These are phyloP conservation scores for Cotesia chilonis DNA, from an alignment of 1,140 invertebrate species.

Conservation along the genomic window DNA sequence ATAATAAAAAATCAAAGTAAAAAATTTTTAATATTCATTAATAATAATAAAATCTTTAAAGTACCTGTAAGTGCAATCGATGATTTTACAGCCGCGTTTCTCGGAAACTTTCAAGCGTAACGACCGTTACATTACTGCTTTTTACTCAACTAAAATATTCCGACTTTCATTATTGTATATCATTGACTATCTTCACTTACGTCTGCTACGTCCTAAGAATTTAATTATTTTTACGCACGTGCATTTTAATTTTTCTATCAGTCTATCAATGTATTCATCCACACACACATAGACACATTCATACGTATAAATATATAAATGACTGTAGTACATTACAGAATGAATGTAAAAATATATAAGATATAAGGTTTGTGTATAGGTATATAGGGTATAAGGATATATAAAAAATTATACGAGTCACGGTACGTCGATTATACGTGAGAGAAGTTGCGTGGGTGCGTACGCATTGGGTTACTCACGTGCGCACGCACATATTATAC, in stretches of 20 bases:
- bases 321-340: background rate
- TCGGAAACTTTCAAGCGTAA: background rate
- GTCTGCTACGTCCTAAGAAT: conserved; percentile 9
- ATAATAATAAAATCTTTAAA: too few species aligned
- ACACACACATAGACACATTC: too few species aligned
- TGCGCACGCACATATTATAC: conserved; percentile 9
- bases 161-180: background rate
- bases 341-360: too few species aligned
- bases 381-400: background rate
- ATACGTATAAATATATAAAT: background rate
- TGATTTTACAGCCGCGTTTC: background rate
- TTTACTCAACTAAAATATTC: conserved; percentile 1
- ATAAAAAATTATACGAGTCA: conserved; percentile 19
- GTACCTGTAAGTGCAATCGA: too few species aligned
- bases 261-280: background rate
- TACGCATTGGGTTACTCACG: conserved; percentile 15
- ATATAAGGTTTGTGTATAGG: too few species aligned
- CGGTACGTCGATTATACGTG: conserved; percentile 24
- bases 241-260: background rate
- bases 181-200: background rate
- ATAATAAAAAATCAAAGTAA: too few species aligned
- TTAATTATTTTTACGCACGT: conserved; percentile 11
- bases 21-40: too few species aligned
- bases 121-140: conserved; percentile 12
- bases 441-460: conserved; percentile 27